phyloP scores from a whole-genome alignment of 2,888 invertebrate species.

The Orthosia gothica region DNA sequence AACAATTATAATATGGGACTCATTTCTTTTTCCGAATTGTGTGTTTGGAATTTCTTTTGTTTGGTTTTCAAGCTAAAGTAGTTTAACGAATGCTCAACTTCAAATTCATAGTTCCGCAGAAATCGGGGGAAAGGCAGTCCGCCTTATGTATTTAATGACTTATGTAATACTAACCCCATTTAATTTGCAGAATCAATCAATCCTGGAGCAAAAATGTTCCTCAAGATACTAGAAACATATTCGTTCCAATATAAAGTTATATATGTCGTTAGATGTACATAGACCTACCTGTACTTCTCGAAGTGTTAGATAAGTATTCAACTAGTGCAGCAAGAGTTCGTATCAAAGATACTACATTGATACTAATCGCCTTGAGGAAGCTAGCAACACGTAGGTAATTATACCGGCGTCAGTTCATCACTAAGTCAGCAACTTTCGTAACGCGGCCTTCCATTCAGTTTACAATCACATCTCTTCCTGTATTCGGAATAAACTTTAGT shows the following conservation, averaged over 20 bases:
- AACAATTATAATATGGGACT: neutral
- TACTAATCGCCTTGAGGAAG: conserved; percentile 30
- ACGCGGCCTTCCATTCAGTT: conserved; percentile 58
- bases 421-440: conserved; percentile 55
- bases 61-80: no score
- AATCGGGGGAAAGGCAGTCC: no score
- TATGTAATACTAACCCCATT: no score
- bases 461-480: conserved; percentile 56
- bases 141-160: no score
- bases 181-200: neutral
- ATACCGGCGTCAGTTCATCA: conserved; percentile 55
- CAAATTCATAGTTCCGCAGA: no score
- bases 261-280: neutral
- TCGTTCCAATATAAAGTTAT: neutral
- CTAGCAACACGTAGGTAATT: conserved; percentile 22
- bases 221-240: neutral
- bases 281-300: neutral
- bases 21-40: no score
- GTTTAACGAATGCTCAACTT: no score
- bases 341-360: conserved; percentile 28
- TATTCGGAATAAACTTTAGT: conserved; percentile 44
- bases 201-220: neutral
- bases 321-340: conserved; percentile 18
- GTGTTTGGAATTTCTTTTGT: no score
- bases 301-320: conserved; percentile 8